These are phyloP conservation scores for Drosophila neocordata DNA, from an alignment of 1,140 invertebrate genomes.

Conservation along the genomic window DNA sequence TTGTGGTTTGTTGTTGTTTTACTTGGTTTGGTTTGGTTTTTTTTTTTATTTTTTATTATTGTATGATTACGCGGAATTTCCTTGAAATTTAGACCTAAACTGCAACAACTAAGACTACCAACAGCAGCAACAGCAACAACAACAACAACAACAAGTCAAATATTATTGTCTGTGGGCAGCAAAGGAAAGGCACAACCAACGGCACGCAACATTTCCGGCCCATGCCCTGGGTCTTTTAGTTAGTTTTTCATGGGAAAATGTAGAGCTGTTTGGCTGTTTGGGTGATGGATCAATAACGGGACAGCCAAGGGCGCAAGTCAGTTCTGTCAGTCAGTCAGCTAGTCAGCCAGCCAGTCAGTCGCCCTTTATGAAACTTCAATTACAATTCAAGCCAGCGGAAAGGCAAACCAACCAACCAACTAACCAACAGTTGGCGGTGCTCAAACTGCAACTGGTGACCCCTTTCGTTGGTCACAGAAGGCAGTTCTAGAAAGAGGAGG, in stretches of 20 bases:
- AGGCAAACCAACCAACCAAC: conserved; percentile 24
- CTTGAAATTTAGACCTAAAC: conserved; percentile 22
- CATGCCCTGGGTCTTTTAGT: conserved; percentile 1
- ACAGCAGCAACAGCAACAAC: conserved; percentile 3
- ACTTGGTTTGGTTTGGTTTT: not conserved
- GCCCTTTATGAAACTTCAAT: conserved; percentile 52
- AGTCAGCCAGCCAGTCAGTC: conserved; percentile 35
- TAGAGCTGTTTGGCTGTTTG: not conserved
- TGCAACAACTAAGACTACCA: conserved; percentile 20
- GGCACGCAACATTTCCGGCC: conserved; percentile 40
- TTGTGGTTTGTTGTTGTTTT: not conserved
- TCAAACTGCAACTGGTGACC: conserved; percentile 69
- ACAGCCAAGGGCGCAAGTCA: conserved; percentile 56
- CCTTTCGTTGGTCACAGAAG: conserved; percentile 36
- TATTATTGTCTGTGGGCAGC: conserved; percentile 71
- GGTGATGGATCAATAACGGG: conserved; percentile 63
- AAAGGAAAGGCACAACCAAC: conserved; percentile 18
- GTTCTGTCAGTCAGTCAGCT: conserved; percentile 25
- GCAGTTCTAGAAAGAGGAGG: not conserved
- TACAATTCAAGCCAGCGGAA: conserved; percentile 60
- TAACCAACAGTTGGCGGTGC: conserved; percentile 19
- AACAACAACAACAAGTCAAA: conserved; percentile 45
- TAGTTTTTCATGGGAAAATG: conserved; percentile 59
- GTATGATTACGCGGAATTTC: conserved; percentile 39
- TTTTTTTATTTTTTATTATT: conserved; percentile 20